Base-by-base conservation (phyloP, 2,888 invertebrate genomes). In the Drosophila neotestacea region DNA sequence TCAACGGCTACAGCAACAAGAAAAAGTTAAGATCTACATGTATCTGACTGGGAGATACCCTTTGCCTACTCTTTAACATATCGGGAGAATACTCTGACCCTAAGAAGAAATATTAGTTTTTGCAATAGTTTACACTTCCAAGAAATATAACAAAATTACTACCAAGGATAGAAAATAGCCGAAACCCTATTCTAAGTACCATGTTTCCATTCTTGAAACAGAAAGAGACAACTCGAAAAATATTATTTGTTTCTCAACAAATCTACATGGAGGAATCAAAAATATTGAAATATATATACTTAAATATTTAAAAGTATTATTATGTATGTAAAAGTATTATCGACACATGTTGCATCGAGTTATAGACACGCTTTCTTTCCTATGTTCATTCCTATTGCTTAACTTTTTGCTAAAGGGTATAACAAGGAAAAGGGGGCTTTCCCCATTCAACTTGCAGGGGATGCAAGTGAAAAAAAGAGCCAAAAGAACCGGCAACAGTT, bases 401-500 rank as follows among this genome's bases (percentile, higher is more conserved):
- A 46, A 46, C 47, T 41, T 11, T 50, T 16, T 9, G 6, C 4
- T 54, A 27, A 41, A 63, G 63, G 63, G 63, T 56, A 63, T 42
- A 28, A 39, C 32, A 47, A 41, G 27, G 22, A 28, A 1, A 16
- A 42, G 38, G 9, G 9, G 16, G 16, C 27, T n/a, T 50, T 6
- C 4, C 47, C 4, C 1, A 0, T 36, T 9, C 7, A 9, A 42
- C 28, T 50, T 61, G 44, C 60, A 48, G 44, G 27, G 30, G 27
- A 28, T 56, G 22, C 46, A 38, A 51, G 32, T 27, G 36, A 39
- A 36, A 44, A 47, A 62, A 58, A 50, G 22, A 44, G 13, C 5
- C 41, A 48, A 41, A 47, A 39, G 44, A 44, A 44, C 27, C 16
- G 65, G 73, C 70, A 74, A 77, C 70, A 79, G 73, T 73, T 73